These are phyloP conservation scores for Thera britannica DNA, from an alignment of 2,888 invertebrate genomes.

Conservation along the genomic window DNA sequence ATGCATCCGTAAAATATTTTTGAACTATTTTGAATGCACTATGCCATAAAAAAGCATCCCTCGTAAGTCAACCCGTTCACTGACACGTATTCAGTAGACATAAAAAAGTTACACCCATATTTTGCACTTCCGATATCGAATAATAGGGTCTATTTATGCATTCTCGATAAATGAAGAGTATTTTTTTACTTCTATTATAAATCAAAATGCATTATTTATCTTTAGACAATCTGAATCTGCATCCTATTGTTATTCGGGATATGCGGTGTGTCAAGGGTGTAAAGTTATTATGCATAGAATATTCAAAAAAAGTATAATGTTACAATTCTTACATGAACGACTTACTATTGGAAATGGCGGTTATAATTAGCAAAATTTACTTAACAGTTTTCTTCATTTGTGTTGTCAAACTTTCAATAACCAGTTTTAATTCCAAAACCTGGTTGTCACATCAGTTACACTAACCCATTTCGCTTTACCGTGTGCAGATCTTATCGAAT, in stretches of 20 bases:
- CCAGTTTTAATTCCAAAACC: constrained; percentile 6
- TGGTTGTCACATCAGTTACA: constrained; percentile 26
- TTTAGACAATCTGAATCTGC: constrained; percentile 83
- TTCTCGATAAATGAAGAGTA: constrained; percentile 84
- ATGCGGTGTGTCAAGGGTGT: constrained; percentile 84
- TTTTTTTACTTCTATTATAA: constrained; percentile 83
- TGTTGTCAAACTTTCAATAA: neutral
- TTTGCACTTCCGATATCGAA: constrained; percentile 83
- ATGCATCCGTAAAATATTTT: constrained; percentile 83
- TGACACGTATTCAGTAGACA: constrained; percentile 78
- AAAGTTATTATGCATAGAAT: constrained; percentile 73
- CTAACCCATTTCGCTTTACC: constrained; percentile 24
- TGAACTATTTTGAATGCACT: constrained; percentile 81
- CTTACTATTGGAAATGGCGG: neutral
- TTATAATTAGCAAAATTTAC: neutral
- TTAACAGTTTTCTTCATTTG: neutral
- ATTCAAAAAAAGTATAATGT: constrained; percentile 56
- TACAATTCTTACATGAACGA: neutral
- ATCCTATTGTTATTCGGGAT: constrained; percentile 83
- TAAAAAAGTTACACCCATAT: constrained; percentile 84
- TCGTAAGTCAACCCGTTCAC: constrained; percentile 80
- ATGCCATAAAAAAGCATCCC: constrained; percentile 69
- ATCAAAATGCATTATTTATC: constrained; percentile 85
- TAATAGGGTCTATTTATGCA: constrained; percentile 85
- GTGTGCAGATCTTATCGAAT: constrained; percentile 64